Percentiles rank a stretch among this genome's conserved stretches.
Evolutionary conservation across 2,888 invertebrate genomes (phyloP).

Genomic region (Malthinus flaveolus): DNA sequence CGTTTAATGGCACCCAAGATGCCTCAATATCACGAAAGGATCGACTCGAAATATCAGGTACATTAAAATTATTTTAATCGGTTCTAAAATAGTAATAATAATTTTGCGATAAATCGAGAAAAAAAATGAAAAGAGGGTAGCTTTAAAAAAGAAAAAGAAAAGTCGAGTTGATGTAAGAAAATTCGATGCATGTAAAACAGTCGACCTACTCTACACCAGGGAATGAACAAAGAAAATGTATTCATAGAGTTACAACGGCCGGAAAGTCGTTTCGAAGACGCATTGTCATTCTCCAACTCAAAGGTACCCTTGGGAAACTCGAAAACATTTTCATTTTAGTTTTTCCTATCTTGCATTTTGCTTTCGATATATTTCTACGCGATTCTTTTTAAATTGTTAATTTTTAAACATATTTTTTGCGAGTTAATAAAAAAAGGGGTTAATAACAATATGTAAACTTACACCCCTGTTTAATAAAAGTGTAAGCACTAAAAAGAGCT

Average conservation of each 20-base stretch:
- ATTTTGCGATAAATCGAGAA: no score
- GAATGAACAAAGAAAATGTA: constrained; percentile 52
- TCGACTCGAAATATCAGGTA: constrained; percentile 19
- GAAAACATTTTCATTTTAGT: constrained; percentile 54
- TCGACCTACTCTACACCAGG: constrained; percentile 35
- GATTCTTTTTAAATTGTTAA: neutral
- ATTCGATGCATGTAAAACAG: constrained; percentile 56
- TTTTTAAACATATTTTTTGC: neutral
- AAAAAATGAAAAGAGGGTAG: constrained; percentile 8
- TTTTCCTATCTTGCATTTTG: constrained; percentile 40
- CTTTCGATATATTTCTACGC: constrained; percentile 23
- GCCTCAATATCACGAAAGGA: constrained; percentile 22
- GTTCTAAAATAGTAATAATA: constrained; percentile 4
- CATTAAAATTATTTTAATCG: constrained; percentile 25
- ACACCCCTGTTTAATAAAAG: constrained; percentile 43
- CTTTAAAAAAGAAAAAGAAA: constrained; percentile 25
- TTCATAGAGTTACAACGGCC: constrained; percentile 45
- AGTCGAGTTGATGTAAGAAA: constrained; percentile 37
- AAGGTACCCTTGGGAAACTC: constrained; percentile 51
- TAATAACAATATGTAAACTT: constrained; percentile 27
- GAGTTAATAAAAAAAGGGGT: constrained; percentile 1
- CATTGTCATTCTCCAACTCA: constrained; percentile 54
- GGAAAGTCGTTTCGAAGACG: constrained; percentile 52
- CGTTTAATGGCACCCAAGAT: constrained; percentile 36
- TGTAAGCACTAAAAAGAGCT: constrained; percentile 43